Base-by-base conservation (phyloP, 2,113 vertebrate genomes). In the Gambusia holbrooki region DNA sequence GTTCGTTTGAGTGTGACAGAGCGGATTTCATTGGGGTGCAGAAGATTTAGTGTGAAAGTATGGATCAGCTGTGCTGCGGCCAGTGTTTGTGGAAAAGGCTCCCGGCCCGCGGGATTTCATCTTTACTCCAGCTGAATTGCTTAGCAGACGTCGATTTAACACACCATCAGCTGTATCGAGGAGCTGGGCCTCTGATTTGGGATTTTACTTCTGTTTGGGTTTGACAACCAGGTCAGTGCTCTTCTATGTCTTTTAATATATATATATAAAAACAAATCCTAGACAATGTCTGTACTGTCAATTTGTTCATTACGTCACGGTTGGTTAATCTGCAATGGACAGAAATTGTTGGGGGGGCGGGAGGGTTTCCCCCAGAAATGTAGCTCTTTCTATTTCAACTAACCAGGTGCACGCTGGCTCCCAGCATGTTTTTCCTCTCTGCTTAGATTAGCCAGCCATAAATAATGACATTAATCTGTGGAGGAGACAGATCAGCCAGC, bases 111-210 rank as follows among this genome's bases (percentile, higher is more conserved):
- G 35, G 76, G 65, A 69, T 75, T 35, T 60, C 65, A 76, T 89
- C 80, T 82, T 88, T 78, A 81, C 69, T 73, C 68, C 33, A 61
- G 73, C 82, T 85, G 84, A 91, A 80, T 84, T 81, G 66, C 74
- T 92, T 90, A 79, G 69, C 93, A 92, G 88, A 90, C 68, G 71
- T 60, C 60, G 19, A 48, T 68, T 77, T 75, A 76, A 71, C 65
- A 66, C 67, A 48, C 66, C 54, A 8, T 86, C 74, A 83, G 83
- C 19, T 13, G 5, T 25, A 19, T 69, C 14, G 10, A 62, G 69
- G 33, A 79, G 69, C 15, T 60, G 14, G 62, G 42, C 66, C 54
- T 0, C 3, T 22, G 1, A 35, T 68, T 73, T 33, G 42, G 19
- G 13, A 19, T 71, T 86, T 82, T 75, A 86, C 32, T 69, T 60